phyloP scores from a whole-genome alignment of 92 coral and sea anemone genomes.

The Heliopora coerulea region DNA sequence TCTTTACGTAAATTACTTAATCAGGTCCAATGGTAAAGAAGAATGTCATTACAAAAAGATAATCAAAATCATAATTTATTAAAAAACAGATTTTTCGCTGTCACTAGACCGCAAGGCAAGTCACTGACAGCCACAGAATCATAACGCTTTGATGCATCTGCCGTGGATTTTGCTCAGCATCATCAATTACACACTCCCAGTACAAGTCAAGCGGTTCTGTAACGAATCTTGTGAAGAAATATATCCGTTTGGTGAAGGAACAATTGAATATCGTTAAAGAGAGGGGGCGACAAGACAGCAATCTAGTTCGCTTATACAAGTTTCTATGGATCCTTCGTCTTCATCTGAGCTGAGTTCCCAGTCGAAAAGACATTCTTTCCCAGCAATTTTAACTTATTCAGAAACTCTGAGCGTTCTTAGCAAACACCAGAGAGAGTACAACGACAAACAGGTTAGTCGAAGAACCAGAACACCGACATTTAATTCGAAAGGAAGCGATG shows the following conservation, averaged over 20 bases:
- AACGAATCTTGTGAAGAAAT: no score
- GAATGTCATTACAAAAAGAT: not conserved
- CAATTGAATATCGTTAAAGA: not conserved
- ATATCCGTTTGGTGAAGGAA: no score
- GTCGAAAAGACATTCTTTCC: slow-evolving; percentile 32
- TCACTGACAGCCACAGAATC: not conserved
- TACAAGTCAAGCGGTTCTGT: no score
- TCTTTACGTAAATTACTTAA: slow-evolving; percentile 23
- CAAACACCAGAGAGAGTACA: slow-evolving; percentile 22
- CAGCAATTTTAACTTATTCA: slow-evolving; percentile 31
- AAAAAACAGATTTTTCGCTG: not conserved
- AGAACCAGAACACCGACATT: slow-evolving; percentile 62
- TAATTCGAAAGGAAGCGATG: slow-evolving; percentile 73
- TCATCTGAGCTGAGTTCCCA: not conserved
- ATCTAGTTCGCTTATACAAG: not conserved
- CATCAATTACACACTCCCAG: no score
- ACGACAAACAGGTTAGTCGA: not conserved
- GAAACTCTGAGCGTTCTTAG: slow-evolving; percentile 38
- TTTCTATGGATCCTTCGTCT: not conserved
- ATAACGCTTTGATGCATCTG: no score
- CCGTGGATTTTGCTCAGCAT: no score
- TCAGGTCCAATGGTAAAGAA: slow-evolving; percentile 9
- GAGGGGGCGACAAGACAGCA: not conserved
- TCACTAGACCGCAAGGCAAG: not conserved
- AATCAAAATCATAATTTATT: slow-evolving; percentile 30